A percentile compares a stretch with the other conserved stretches of the same genome.
These are phyloP conservation scores for Boloria selene DNA, from an alignment of 2,888 invertebrate genomes.

Conservation along the genomic window DNA sequence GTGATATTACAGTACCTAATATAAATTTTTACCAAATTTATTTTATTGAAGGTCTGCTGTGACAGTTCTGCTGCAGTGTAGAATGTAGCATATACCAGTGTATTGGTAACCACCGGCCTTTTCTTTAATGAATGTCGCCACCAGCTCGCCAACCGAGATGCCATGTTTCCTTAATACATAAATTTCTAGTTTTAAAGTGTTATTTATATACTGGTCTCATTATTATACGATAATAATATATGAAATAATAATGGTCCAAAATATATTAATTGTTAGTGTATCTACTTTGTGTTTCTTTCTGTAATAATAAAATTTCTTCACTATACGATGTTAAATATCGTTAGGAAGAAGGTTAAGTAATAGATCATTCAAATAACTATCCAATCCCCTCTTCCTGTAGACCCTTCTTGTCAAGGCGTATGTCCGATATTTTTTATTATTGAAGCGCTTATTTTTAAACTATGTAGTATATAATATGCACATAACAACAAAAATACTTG, in stretches of 20 bases:
- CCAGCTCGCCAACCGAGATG: conserved; percentile 49
- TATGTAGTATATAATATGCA: no score
- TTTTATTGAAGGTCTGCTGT: conserved; percentile 88
- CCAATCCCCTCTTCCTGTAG: conserved; percentile 11
- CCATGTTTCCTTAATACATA: conserved; percentile 44
- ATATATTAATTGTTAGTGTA: no score
- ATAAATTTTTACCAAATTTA: conserved; percentile 82
- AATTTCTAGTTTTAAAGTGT: neutral
- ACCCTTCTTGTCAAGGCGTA: neutral
- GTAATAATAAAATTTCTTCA: no score
- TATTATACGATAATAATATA: neutral
- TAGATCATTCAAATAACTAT: neutral
- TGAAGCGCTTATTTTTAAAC: no score
- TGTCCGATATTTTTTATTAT: no score
- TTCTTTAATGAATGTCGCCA: conserved; percentile 64
- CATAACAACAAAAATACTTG: no score
- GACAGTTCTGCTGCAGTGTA: conserved; percentile 91
- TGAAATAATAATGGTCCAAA: no score
- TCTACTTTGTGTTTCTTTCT: no score
- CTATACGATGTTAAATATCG: no score
- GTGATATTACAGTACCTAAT: no score
- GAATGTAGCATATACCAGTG: conserved; percentile 87
- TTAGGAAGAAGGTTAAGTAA: neutral
- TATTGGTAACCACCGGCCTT: conserved; percentile 80
- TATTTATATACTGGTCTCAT: neutral